phyloP scores from a whole-genome alignment of 2,888 invertebrate genomes.

The Caenorhabditis sp. region DNA sequence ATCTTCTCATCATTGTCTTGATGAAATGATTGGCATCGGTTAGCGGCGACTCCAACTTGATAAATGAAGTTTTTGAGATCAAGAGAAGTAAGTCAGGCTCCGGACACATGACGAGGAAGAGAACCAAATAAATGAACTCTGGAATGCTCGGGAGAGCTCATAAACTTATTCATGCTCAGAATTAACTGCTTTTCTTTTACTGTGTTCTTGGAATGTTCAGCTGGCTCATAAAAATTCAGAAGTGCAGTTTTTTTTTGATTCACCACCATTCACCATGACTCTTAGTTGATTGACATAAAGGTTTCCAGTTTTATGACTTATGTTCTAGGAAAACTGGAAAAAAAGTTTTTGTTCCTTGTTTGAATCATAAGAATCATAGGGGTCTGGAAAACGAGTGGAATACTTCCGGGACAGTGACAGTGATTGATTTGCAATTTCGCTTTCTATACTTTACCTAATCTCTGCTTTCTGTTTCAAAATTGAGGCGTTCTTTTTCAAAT shows the following conservation, averaged over 20 bases:
- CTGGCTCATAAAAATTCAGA: neutral
- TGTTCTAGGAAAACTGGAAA: too few species aligned
- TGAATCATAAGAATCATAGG: too few species aligned
- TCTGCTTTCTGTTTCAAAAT: too few species aligned
- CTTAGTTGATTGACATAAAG: neutral
- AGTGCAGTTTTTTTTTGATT: too few species aligned
- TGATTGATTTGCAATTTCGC: neutral
- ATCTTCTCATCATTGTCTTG: too few species aligned
- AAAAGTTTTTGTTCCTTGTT: too few species aligned
- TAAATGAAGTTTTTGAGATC: conserved; percentile 33
- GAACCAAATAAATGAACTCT: neutral
- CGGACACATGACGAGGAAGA: neutral
- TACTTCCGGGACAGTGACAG: too few species aligned
- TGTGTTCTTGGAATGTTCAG: neutral
- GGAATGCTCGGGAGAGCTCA: neutral
- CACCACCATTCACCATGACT: too few species aligned
- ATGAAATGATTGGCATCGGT: conserved; percentile 38
- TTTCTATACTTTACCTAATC: too few species aligned
- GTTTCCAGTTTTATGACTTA: too few species aligned
- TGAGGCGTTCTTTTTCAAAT: too few species aligned
- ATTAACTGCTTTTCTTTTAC: neutral
- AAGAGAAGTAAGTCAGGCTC: neutral
- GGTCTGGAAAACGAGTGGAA: too few species aligned
- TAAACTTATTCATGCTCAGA: neutral
- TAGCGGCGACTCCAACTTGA: conserved; percentile 37